Conservation (phyloP, 2,113 vertebrate species). For the Laticauda colubrina region DNA sequence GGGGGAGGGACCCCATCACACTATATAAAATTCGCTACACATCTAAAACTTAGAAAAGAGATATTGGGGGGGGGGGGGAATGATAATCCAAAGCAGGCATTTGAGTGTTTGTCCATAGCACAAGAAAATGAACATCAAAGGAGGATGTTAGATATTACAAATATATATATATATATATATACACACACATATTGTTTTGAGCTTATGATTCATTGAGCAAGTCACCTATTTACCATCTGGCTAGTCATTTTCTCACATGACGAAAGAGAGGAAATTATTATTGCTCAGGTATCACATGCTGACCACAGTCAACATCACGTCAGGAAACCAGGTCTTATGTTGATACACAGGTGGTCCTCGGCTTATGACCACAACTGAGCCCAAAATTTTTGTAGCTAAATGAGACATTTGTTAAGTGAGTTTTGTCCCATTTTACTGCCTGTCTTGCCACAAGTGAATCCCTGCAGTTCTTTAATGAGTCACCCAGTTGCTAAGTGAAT, state of each 20-base stretch:
- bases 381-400: background rate
- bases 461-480: background rate
- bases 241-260: background rate
- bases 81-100: background rate
- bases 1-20: too few relatives aligned
- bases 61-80: background rate
- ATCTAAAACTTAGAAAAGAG: background rate
- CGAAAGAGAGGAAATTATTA: background rate
- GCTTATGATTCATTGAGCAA: conserved; percentile 39
- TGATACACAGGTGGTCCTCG: background rate
- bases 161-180: fast-evolving
- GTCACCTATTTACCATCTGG: background rate
- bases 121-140: background rate
- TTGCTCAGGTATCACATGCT: background rate
- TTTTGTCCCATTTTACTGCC: background rate
- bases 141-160: background rate
- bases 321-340: background rate
- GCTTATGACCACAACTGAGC: background rate
- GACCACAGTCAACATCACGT: background rate
- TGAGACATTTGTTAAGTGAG: background rate
- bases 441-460: background rate
- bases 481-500: background rate
- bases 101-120: background rate
- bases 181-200: fast-evolving
- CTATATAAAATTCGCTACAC: background rate